Evolutionary conservation across 2,797 vertebrate species (phyloP).

Genomic region (Microctenopoma lineatum): DNA sequence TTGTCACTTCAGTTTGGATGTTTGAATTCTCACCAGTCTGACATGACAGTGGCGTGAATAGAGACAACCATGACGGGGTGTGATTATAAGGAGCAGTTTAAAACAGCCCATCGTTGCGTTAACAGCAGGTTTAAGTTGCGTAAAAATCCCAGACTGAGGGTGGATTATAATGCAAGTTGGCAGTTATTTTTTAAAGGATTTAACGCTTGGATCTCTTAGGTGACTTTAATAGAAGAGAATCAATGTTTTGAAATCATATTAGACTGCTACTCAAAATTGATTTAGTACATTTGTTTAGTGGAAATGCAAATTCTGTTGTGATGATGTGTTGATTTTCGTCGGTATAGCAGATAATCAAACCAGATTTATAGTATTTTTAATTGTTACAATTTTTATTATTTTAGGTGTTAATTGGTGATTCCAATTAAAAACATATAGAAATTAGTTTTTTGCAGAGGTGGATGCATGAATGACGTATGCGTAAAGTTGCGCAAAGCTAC

Average conservation of each 20-base stretch:
- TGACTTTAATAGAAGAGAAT: slow-evolving; percentile 8
- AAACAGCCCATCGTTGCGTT: not conserved
- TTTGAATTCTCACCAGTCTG: slow-evolving; percentile 48
- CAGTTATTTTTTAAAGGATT: not conserved
- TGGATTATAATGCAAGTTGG: slow-evolving; percentile 21
- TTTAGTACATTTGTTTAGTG: not conserved
- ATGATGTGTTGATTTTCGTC: not conserved
- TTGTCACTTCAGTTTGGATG: slow-evolving; percentile 63
- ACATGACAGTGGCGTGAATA: slow-evolving; percentile 19
- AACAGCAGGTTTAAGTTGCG: not conserved
- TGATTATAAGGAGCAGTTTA: not conserved
- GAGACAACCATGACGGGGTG: not conserved
- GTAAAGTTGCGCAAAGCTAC: slow-evolving; percentile 7
- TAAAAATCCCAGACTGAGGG: slow-evolving; percentile 4
- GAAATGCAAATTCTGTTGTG: no score
- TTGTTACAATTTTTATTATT: not conserved
- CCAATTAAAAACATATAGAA: slow-evolving; percentile 1
- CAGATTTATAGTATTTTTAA: not conserved
- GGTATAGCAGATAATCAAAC: not conserved
- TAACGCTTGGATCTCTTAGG: slow-evolving; percentile 10
- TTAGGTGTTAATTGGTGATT: not conserved
- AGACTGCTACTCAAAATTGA: slow-evolving; percentile 8
- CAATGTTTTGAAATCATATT: slow-evolving; percentile 18
- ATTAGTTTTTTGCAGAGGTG: not conserved
- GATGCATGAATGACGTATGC: not conserved